Conservation (phyloP, 1,140 invertebrate genomes). For the Luehdorfia chinensis region DNA sequence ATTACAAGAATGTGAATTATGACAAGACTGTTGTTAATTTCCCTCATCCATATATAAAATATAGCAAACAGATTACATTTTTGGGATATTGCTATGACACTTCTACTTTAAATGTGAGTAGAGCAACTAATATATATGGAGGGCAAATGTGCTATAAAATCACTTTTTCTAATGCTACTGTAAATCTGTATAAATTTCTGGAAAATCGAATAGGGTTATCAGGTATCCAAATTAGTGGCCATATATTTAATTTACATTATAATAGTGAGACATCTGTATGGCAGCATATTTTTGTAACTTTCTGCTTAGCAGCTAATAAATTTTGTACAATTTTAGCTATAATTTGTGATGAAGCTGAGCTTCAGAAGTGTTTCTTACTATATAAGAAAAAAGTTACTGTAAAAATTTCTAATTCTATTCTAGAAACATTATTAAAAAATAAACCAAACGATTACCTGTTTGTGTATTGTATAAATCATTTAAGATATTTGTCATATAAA, state of each 20-base stretch:
- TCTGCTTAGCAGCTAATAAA: slow-evolving; percentile 72
- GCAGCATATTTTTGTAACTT: slow-evolving; percentile 62
- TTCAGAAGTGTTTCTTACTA: slow-evolving; percentile 47
- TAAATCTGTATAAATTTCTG: slow-evolving; percentile 54
- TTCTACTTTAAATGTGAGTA: slow-evolving; percentile 49
- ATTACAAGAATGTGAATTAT: slow-evolving; percentile 67
- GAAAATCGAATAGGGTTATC: slow-evolving; percentile 66
- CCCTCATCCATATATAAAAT: slow-evolving; percentile 41
- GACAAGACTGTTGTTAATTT: slow-evolving; percentile 68
- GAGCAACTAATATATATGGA: slow-evolving; percentile 52
- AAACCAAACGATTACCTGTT: slow-evolving; percentile 47
- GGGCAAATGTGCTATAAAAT: slow-evolving; percentile 74
- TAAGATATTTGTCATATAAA: slow-evolving; percentile 66
- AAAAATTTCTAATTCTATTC: slow-evolving; percentile 59
- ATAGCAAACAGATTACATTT: slow-evolving; percentile 51
- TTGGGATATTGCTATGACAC: slow-evolving; percentile 67
- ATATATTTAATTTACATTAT: slow-evolving; percentile 62
- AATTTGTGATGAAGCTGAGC: slow-evolving; percentile 44
- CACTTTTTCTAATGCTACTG: slow-evolving; percentile 48
- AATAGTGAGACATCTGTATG: slow-evolving; percentile 62
- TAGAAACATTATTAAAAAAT: slow-evolving; percentile 47
- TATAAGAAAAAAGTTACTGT: slow-evolving; percentile 68
- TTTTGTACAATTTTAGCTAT: slow-evolving; percentile 70
- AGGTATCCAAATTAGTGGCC: slow-evolving; percentile 55
- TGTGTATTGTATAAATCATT: slow-evolving; percentile 73